Evolutionary conservation across 2,113 vertebrate genomes (phyloP), one percentile per base, ranked within the genome.

Genomic region (Psophia crepitans): DNA sequence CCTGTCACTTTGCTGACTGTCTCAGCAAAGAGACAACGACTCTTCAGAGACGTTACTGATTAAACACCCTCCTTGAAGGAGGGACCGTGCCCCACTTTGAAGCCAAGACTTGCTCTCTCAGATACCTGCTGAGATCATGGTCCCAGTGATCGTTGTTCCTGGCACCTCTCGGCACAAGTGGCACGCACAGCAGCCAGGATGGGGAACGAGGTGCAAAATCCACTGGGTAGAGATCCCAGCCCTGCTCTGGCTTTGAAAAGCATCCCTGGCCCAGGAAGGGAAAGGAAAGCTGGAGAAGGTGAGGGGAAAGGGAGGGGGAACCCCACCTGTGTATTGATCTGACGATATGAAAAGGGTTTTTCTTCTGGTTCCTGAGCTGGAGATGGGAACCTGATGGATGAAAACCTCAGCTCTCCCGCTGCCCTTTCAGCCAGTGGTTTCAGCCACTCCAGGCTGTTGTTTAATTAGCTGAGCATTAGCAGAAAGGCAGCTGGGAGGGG

Each of bases 361-460:
- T 89, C 79, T 87, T 83, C 71, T 69, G 44, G 63, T 87, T 96
- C 75, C 75, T 35, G 87, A 87, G 51, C 54, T 46, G 56, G n/a
- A 93, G 80, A 91, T 5, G 9, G 49, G 66, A 95, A 74, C 69
- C 94, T 88, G 73, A 48, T 48, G 78, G 70, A 92, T 78, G 76
- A 60, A 93, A 78, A 46, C 71, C 91, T 85, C 56, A 37, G 79
- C 91, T 95, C 87, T 95, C 94, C 93, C 0, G 30, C 96, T 87
- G 91, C 87, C 96, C 93, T n/a, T n/a, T n/a, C n/a, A n/a, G n/a
- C n/a, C n/a, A n/a, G n/a, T 76, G 90, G 80, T 79, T 92, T 82
- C 87, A 95, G 80, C 78, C 79, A 84, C 87, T 75, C 73, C 91
- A 93, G 96, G 83, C 89, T 86, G 93, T 87, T 85, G 49, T 51